Evolutionary conservation across 2,888 invertebrate genomes (phyloP), one percentile per base, ranked within the genome.

Genomic region (Rhodophaea formosa): DNA sequence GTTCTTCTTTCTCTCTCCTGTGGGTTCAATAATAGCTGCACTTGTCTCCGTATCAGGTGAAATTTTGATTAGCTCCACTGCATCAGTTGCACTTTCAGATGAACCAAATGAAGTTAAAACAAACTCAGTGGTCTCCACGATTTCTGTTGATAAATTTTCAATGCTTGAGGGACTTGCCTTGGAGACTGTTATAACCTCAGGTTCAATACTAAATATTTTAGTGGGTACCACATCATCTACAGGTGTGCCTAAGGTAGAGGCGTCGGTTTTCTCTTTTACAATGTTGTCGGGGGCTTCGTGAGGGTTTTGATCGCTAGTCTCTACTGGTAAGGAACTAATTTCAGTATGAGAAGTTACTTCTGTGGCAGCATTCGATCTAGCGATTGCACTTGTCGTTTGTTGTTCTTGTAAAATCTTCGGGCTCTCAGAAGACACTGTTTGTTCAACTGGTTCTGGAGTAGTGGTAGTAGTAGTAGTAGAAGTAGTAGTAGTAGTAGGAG

Each of bases 261-360:
- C 62, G 14, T 72, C 64, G 16, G 68, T 67, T 59, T 73, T 78
- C 17, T 82, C 81, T 64, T 81, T 82, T 1, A 72, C 72, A 23
- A 75, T 72, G 58, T 72, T 80, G 47, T 86, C 86, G 3, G 79
- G 71, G 12, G 69, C 77, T 52, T 84, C 83, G 16, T 84, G 86
- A 8, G 90, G 89, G 55, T 89, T 88, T 65, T 86, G 90, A 58
- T 89, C 88, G 65, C 88, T 90, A 0, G 89, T 88, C 69, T 89
- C 90, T 29, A 90, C 81, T 0, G 89, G 86, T 30, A 90, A 69
- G 7, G 90, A 90, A 61, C 89, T 89, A 7, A 88, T 74, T 71
- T 89, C 89, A 5, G 88, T 86, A 65, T 84, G 83, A 15, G 83
- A 79, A 1, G 84, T 85, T n/a, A 87, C 77, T 72, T 89, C 90